phyloP scores from a whole-genome alignment of 2,888 invertebrate genomes.

The Lithosia quadra region DNA sequence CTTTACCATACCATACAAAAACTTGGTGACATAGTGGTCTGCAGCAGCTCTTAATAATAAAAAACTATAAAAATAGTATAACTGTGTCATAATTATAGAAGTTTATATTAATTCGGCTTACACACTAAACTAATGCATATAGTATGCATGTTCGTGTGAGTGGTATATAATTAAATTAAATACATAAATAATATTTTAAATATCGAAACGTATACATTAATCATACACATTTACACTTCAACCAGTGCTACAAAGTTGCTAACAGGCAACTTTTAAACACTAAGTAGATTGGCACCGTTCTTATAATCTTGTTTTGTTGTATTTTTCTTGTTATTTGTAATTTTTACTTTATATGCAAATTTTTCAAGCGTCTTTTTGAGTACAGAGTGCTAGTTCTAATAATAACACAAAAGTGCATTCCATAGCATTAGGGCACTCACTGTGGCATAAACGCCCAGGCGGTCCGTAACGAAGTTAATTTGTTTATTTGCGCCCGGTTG shows the following conservation, averaged over 20 bases:
- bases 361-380: background rate
- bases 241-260: slow-evolving; percentile 6
- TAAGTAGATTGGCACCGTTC: background rate
- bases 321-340: background rate
- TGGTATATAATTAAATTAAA: background rate
- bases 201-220: background rate
- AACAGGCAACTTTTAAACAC: background rate
- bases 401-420: no score
- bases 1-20: no score
- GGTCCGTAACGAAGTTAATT: background rate
- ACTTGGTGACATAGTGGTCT: no score
- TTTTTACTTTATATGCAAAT: background rate
- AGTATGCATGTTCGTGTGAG: background rate
- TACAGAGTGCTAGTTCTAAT: background rate
- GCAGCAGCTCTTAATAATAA: no score
- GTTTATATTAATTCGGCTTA: background rate
- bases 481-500: background rate
- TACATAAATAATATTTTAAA: background rate
- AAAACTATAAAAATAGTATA: no score
- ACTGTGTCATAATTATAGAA: background rate
- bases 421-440: no score
- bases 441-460: no score
- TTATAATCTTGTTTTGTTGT: background rate
- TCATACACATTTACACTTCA: background rate
- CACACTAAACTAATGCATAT: background rate